These are phyloP conservation scores for Caradrina clavipalpis DNA, from an alignment of 2,888 invertebrate species.

Conservation along the genomic window DNA sequence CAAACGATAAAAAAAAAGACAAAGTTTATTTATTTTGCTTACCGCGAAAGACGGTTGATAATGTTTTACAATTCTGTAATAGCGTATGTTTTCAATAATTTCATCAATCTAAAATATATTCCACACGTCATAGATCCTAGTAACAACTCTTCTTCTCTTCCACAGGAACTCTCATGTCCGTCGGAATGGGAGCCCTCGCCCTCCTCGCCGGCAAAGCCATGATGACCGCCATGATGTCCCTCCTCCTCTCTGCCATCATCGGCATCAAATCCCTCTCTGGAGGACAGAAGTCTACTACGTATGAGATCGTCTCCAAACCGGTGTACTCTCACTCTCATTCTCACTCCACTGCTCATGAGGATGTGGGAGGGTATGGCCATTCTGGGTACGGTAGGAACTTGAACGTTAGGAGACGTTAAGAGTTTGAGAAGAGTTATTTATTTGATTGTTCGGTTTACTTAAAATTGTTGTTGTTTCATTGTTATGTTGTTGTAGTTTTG, in stretches of 20 bases:
- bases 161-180: slow-evolving; percentile 93
- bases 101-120: too few species aligned
- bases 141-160: slow-evolving; percentile 20
- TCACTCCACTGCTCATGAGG: slow-evolving; percentile 91
- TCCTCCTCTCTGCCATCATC: slow-evolving; percentile 94
- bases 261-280: slow-evolving; percentile 94
- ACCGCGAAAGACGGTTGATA: too few species aligned
- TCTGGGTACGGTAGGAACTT: slow-evolving; percentile 89
- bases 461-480: slow-evolving; percentile 16
- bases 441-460: slow-evolving; percentile 8
- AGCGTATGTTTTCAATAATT: too few species aligned
- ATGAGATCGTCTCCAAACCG: slow-evolving; percentile 96
- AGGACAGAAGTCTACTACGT: slow-evolving; percentile 94
- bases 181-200: slow-evolving; percentile 94
- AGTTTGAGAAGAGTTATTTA: slow-evolving; percentile 6
- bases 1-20: too few species aligned
- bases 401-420: slow-evolving; percentile 76
- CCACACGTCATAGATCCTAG: too few species aligned
- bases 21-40: too few species aligned
- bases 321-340: slow-evolving; percentile 93
- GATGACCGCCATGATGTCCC: slow-evolving; percentile 95
- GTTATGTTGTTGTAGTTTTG: not conserved
- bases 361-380: slow-evolving; percentile 89
- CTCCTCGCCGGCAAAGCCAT: slow-evolving; percentile 95
- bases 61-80: too few species aligned